These are phyloP conservation scores for Rallus crepitans DNA, from an alignment of 2,797 vertebrate genomes.

Conservation along the genomic window DNA sequence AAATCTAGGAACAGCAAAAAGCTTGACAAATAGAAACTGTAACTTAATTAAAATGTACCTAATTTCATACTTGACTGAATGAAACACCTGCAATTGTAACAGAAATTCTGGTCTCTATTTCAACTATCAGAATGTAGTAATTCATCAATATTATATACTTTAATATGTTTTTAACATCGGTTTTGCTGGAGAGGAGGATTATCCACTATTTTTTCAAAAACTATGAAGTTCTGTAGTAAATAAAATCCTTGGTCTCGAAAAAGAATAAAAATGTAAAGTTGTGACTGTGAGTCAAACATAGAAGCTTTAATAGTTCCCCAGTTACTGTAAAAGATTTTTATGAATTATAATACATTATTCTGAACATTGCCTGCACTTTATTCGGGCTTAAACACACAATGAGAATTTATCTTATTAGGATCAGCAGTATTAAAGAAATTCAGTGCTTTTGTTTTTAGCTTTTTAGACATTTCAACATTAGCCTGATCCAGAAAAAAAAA, in stretches of 20 bases:
- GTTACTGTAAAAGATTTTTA: not conserved
- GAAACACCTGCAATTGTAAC: constrained; percentile 31
- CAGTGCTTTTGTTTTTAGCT: not conserved
- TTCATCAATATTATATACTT: not conserved
- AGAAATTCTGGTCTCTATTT: not conserved
- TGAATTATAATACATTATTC: not conserved
- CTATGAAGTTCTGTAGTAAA: not conserved
- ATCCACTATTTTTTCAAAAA: not conserved
- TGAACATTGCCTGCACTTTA: not conserved
- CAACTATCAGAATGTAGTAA: not conserved
- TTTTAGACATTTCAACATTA: not conserved
- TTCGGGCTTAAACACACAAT: not conserved
- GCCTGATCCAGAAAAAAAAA: not conserved
- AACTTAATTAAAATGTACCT: constrained; percentile 58
- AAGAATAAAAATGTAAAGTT: not conserved
- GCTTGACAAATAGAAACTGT: constrained; percentile 59
- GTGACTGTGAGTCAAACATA: not conserved
- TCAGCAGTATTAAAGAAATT: not conserved
- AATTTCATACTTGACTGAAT: constrained; percentile 46
- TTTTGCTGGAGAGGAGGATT: not conserved
- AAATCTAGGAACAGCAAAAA: constrained; percentile 41
- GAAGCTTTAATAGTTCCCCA: not conserved
- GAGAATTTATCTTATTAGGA: constrained; percentile 4
- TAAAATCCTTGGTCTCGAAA: not conserved
- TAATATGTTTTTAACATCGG: not conserved